Percentiles rank a stretch among this genome's conserved stretches.
Conservation (phyloP, 1,140 invertebrate genomes). For the Drosophila navojoa region DNA sequence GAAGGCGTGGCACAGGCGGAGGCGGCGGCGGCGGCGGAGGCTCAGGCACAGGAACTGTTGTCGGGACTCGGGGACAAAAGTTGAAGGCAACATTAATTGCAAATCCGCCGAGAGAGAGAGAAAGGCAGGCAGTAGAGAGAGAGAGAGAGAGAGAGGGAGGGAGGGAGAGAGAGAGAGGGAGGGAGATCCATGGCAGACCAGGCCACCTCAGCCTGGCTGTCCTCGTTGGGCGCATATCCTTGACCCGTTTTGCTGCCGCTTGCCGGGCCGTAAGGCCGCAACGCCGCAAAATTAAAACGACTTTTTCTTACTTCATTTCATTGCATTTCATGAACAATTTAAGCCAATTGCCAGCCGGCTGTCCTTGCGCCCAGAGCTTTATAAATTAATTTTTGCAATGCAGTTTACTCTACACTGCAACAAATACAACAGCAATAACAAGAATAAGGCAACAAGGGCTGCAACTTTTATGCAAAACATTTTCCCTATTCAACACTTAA, state of each 20-base stretch:
- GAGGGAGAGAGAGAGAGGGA: background rate
- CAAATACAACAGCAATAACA: conserved; percentile 5
- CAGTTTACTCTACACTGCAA: conserved; percentile 61
- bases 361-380: conserved; percentile 52
- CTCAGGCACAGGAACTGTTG: conserved; percentile 22
- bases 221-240: conserved; percentile 57
- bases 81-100: conserved; percentile 82
- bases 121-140: background rate
- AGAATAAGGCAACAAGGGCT: background rate
- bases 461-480: conserved; percentile 14
- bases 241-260: conserved; percentile 62
- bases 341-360: conserved; percentile 67
- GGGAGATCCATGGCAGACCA: conserved; percentile 17
- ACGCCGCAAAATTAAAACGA: conserved; percentile 78
- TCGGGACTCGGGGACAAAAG: conserved; percentile 55
- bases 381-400: conserved; percentile 74
- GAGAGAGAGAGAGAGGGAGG: background rate
- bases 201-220: conserved; percentile 44
- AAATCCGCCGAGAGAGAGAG: conserved; percentile 59
- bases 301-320: conserved; percentile 80
- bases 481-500: conserved; percentile 13
- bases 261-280: conserved; percentile 41
- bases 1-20: conserved; percentile 17
- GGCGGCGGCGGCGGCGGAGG: conserved; percentile 10
- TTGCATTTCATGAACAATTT: conserved; percentile 82